Base-by-base conservation (phyloP, 2,888 invertebrate genomes). In the Parnassius glacialis region DNA sequence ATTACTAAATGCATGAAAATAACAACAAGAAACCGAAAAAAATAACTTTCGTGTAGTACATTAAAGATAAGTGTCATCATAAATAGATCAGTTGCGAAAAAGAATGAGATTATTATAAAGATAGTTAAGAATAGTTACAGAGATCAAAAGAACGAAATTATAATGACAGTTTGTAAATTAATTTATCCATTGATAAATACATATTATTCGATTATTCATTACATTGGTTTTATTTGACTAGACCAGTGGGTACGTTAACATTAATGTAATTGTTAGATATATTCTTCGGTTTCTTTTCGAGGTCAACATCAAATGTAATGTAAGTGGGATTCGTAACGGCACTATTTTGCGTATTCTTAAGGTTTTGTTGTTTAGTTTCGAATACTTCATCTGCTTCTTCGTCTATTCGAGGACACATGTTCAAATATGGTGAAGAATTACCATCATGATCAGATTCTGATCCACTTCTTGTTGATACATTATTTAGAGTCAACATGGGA, bases 401-500 rank as follows among this genome's bases (percentile, higher is more conserved):
- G 0, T 84, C 84, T 59, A 87, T 87, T 48, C 79, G 79, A 0
- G 87, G 83, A 58, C 84, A 84, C 76, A 79, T 80, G 51, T 83
- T 83, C 34, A 81, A 78, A 65, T 85, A 84, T 0, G 85, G 84
- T 0, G 85, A 81, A 0, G 75, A 69, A 64, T 70, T 81, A 0
- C 83, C 80, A 63, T 90, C 90, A 57, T 85, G 83, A 52, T 73
- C 73, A 0, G 92, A 91, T 42, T 90, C 90, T 0, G 92, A 91
- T 1, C 87, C 85, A 51, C 84, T 84, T 65, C 84, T 76, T 0
- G 84, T 70, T 0, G 88, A 81, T 25, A 90, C 72, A 65, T 87
- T 90, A 69, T 83, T 84, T 3, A 90, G 72, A 13, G 87, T 83
- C 53, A 93, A 75, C 93, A 94, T 93, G 0, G 93, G 93, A 0